Evolutionary conservation across 1,140 invertebrate species (phyloP), one percentile per base, ranked within the genome.

Genomic region (Achroia grisella): DNA sequence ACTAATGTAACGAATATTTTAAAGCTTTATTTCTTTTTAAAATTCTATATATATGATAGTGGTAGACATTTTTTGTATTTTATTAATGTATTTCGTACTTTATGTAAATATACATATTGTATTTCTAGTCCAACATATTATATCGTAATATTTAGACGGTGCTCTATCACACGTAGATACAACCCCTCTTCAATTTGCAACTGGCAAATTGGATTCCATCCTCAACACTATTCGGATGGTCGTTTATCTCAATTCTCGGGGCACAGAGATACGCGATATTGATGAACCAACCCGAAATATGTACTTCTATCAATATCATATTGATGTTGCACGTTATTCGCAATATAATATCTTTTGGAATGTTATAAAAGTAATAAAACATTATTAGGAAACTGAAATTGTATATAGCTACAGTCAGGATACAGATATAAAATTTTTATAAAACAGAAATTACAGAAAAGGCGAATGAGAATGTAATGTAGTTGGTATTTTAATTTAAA

Each of bases 211-310:
- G 59, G 57, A 66, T 66, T 70, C 54, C 56, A 51, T 56, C 52
- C 59, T 61, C 59, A 57, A 61, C 58, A 58, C 66, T 59, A 57
- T 66, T 56, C 56, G 48, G 39, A 42, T 32, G 52, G 48, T 63
- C 62, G 49, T 70, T 70, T 70, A 66, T 70, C 60, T 70, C 59
- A 61, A 70, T 70, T 62, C 50, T 37, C 44, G 39, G 17, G 39
- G 50, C 39, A 58, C 53, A 57, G 58, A 62, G 48, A 43, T 45
- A 41, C 27, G 32, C 44, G 43, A 48, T 53, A 53, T 55, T 51
- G 49, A 48, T 56, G 34, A 48, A 34, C 41, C 31, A 48, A 34
- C 41, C 31, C 23, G 29, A 44, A 56, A 54, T 52, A 56, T 60
- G 50, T 53, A 47, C 33, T 34, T 34, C 32, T 34, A 34, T 34